Percentiles rank a stretch among this genome's conserved stretches.
Conservation (phyloP, 2,113 vertebrate species). For the Oncorhynchus masou region DNA sequence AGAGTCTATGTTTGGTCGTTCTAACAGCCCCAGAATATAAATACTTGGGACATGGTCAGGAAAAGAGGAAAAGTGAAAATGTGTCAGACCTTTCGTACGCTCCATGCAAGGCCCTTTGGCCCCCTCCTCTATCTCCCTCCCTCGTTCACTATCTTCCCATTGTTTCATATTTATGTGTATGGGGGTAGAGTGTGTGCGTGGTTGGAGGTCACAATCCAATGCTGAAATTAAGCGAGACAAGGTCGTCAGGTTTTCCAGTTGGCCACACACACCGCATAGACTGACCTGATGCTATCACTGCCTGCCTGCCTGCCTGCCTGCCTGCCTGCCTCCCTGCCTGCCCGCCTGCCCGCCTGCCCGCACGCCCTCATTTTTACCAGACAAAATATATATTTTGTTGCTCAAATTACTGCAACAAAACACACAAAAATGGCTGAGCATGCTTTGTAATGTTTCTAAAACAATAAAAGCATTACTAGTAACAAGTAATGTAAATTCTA, state of each 20-base stretch:
- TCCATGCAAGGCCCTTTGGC: conserved; percentile 20
- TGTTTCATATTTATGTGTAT: conserved; percentile 52
- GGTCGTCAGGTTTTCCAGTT: conserved; percentile 44
- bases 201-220: conserved; percentile 52
- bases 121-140: conserved; percentile 47
- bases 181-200: conserved; percentile 16
- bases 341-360: too few relatives aligned
- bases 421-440: too few relatives aligned
- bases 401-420: too few relatives aligned
- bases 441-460: too few relatives aligned
- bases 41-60: conserved; percentile 74
- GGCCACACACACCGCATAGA: conserved; percentile 57
- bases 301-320: too few relatives aligned
- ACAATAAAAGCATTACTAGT: too few relatives aligned
- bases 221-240: conserved; percentile 53
- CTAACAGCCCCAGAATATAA: conserved; percentile 64
- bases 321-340: too few relatives aligned
- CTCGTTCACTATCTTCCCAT: conserved; percentile 39
- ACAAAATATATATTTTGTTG: too few relatives aligned
- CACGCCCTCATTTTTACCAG: too few relatives aligned
- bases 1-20: conserved; percentile 60
- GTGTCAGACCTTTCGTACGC: conserved; percentile 66
- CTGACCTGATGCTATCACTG: conserved; percentile 24
- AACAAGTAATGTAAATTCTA: too few relatives aligned
- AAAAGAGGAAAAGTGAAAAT: conserved; percentile 76